Evolutionary conservation across 2,888 invertebrate genomes (phyloP).

Genomic region (Stictocephala bisonia): DNA sequence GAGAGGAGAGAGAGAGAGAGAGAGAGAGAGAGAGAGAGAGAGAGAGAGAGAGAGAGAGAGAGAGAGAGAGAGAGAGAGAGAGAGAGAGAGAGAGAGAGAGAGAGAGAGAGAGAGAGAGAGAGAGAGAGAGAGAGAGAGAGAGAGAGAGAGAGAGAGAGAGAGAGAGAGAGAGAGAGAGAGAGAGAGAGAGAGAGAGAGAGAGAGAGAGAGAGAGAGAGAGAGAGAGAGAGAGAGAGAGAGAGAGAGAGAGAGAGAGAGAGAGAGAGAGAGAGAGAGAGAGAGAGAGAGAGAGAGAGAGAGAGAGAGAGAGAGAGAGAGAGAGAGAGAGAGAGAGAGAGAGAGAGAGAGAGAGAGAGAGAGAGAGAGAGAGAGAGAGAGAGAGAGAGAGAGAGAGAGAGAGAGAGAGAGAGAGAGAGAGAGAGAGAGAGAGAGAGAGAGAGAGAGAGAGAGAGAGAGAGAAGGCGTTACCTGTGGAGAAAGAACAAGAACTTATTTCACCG

Average conservation of each 20-base stretch:
- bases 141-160: slow-evolving; percentile 36
- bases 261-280: slow-evolving; percentile 22
- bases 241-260: not conserved
- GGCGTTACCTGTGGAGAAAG: too few species aligned
- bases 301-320: not conserved
- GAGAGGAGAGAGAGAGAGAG: slow-evolving; percentile 2
- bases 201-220: not conserved
- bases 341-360: not conserved
- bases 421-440: not conserved
- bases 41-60: slow-evolving; percentile 38
- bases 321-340: not conserved
- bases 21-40: not conserved
- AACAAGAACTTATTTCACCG: too few species aligned
- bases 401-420: not conserved
- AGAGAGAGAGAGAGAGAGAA: not conserved
- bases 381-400: not conserved
- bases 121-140: slow-evolving; percentile 34
- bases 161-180: slow-evolving; percentile 47
- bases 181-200: not conserved
- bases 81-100: not conserved
- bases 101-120: slow-evolving; percentile 15
- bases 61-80: not conserved
- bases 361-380: not conserved
- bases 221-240: not conserved
- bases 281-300: slow-evolving; percentile 9